phyloP scores from a whole-genome alignment of 2,113 vertebrate species.

The Crotophaga sulcirostris region DNA sequence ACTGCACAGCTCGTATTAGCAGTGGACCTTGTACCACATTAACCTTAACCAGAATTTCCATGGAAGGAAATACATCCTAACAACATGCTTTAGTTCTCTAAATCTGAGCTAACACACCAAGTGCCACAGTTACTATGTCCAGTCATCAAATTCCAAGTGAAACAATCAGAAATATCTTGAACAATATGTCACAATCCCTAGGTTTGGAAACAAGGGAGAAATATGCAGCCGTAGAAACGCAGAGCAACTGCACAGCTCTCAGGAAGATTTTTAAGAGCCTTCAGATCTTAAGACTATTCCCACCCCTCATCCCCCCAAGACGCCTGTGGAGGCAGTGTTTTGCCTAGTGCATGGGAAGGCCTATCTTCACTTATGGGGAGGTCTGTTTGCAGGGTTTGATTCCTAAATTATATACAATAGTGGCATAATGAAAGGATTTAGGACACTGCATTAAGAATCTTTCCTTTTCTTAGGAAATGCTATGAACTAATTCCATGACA shows the following conservation, averaged over 20 bases:
- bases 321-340: neutral
- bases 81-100: neutral
- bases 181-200: neutral
- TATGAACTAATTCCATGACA: neutral
- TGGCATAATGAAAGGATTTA: neutral
- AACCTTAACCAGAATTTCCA: slow-evolving; percentile 35
- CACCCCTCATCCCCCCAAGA: neutral
- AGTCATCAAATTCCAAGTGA: neutral
- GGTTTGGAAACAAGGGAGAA: neutral
- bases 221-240: neutral
- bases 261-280: neutral
- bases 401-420: neutral
- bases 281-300: neutral
- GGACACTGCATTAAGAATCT: neutral
- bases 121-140: neutral
- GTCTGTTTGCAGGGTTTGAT: neutral
- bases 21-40: slow-evolving; percentile 33
- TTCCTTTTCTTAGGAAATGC: neutral
- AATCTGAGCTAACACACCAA: neutral
- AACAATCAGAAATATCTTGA: neutral
- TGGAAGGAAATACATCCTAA: slow-evolving; percentile 10
- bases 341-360: neutral
- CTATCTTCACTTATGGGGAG: neutral
- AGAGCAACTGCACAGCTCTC: neutral
- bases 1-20: neutral